These are phyloP conservation scores for Acronicta alni DNA, from an alignment of 2,888 invertebrate species.

Conservation along the genomic window DNA sequence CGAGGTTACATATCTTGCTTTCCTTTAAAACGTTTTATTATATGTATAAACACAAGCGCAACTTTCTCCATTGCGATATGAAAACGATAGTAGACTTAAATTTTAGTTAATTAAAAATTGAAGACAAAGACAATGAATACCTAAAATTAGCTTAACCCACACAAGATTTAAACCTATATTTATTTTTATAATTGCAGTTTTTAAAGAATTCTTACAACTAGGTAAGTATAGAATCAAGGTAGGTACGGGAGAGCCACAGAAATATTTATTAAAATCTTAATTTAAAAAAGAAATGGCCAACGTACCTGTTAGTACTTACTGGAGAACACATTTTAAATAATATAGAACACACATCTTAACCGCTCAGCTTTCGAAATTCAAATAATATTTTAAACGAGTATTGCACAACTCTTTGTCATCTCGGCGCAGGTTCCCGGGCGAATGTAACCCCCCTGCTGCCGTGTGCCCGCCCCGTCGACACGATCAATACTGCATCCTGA, in stretches of 20 bases:
- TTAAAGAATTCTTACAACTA: too few species aligned
- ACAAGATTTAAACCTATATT: too few species aligned
- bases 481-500: constrained; percentile 51
- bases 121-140: neutral
- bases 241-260: too few species aligned
- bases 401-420: constrained; percentile 10
- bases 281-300: neutral
- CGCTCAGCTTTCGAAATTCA: constrained; percentile 8
- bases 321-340: neutral
- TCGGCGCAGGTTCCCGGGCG: constrained; percentile 8
- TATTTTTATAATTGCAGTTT: too few species aligned
- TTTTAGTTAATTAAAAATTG: too few species aligned
- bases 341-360: constrained; percentile 11
- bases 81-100: neutral
- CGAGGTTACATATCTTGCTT: constrained; percentile 14
- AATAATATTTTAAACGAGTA: constrained; percentile 31
- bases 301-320: constrained; percentile 12
- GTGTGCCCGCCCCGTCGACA: constrained; percentile 5
- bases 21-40: constrained; percentile 2
- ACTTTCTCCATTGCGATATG: neutral
- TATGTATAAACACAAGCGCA: neutral
- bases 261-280: neutral
- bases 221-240: too few species aligned
- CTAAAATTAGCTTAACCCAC: too few species aligned
- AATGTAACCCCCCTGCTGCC: neutral